Base-by-base conservation (phyloP, 2,797 vertebrate genomes). In the Lepus townsendii region DNA sequence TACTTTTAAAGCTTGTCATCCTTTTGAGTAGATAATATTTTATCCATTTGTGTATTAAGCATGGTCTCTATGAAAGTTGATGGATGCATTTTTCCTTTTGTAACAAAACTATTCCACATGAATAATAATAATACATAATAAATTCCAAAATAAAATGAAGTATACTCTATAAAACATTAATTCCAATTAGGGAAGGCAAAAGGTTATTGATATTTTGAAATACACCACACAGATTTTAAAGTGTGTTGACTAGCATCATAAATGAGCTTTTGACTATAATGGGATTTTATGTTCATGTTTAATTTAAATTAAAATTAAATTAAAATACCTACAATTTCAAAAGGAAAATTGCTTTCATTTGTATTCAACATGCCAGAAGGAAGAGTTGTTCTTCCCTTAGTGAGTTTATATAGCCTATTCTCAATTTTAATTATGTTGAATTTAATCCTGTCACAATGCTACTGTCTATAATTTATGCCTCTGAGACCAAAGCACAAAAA, bases 71-170 rank as follows among this genome's bases (percentile, higher is more conserved):
- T 52, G 2, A 84, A 90, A 88, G 94, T 95, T 73, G 92, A 79
- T 57, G 89, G 10, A 92, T 91, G 90, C 47, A 95, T 7, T 91
- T 94, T 88, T 66, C 54, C 27, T 85, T 78, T 50, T 95, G 32
- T 54, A 80, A 97, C 80, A 97, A 96, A 95, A 97, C 92, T 86
- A 20, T 63, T 82, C 8, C 42, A 35, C 68, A 47, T 71, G 54
- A 57, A 17, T 57, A 57, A 57, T 57, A 57, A 57, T 57, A 57
- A 57, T 19, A 57, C 54, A 57, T 57, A 20, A 57, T 57, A 57
- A 5, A 16, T 57, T 5, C 54, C 42, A 47, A 47, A 47, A 57
- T 57, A 57, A 85, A 79, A 62, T 95, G 84, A 95, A 96, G 73
- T 66, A 32, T 85, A 68, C 13, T 22, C 20, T 62, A 24, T 50